phyloP scores from a whole-genome alignment of 2,113 vertebrate genomes.

The Thunnus thynnus region DNA sequence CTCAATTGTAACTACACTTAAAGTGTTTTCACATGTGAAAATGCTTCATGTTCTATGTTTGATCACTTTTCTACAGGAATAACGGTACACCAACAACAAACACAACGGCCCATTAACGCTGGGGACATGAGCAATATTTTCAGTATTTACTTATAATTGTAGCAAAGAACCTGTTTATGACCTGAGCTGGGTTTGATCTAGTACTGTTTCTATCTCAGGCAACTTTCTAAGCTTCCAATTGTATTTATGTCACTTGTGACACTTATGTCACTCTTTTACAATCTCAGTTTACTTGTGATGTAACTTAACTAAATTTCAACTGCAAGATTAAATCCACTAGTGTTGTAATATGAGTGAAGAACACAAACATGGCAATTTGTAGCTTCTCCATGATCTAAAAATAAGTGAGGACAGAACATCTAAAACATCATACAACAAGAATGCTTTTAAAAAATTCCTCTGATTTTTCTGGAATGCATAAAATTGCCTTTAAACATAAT shows the following conservation, averaged over 20 bases:
- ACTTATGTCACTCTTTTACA: neutral
- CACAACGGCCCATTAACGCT: neutral
- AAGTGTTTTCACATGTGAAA: neutral
- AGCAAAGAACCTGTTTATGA: neutral
- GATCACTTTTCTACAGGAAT: neutral
- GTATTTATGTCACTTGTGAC: too few relatives aligned
- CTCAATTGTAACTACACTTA: neutral
- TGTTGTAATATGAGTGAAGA: neutral
- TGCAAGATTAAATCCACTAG: neutral
- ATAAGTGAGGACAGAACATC: slow-evolving; percentile 2
- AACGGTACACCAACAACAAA: neutral
- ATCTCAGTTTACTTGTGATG: neutral
- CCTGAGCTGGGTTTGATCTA: neutral
- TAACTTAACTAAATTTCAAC: neutral
- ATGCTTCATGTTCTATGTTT: neutral
- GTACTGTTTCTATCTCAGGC: neutral
- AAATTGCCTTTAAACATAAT: neutral
- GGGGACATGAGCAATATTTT: neutral
- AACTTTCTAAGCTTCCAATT: neutral
- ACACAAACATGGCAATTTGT: neutral
- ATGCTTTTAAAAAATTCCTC: neutral
- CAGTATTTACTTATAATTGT: too few relatives aligned
- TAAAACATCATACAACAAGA: neutral
- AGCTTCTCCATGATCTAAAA: slow-evolving; percentile 17
- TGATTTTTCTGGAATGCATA: neutral